phyloP scores from a whole-genome alignment of 2,888 invertebrate species.

The Neoscelio sp. region DNA sequence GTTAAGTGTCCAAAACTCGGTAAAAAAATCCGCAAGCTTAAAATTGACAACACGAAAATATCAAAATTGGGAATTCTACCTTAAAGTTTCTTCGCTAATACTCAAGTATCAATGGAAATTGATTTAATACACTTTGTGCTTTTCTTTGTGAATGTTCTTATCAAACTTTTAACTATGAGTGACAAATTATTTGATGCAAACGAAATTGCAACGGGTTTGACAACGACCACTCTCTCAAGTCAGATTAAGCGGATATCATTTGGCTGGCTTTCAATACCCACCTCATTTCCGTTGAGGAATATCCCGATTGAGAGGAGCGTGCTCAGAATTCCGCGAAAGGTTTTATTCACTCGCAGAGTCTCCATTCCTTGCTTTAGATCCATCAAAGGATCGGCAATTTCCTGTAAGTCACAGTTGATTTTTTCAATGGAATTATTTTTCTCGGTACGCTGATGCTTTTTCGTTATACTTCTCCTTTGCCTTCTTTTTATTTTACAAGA shows the following conservation, averaged over 20 bases:
- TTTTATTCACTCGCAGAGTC: conserved; percentile 94
- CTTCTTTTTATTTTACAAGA: conserved; percentile 25
- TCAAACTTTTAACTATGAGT: conserved; percentile 34
- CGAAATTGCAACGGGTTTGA: conserved; percentile 43
- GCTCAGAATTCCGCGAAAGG: conserved; percentile 97
- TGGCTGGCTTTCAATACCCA: conserved; percentile 79
- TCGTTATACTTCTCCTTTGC: neutral
- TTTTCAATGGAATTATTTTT: conserved; percentile 62
- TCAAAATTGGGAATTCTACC: conserved; percentile 6
- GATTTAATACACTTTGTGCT: conserved; percentile 13
- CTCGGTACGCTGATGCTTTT: conserved; percentile 24
- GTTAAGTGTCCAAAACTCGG: too few relatives aligned
- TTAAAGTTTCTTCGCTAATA: conserved; percentile 3
- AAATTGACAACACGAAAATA: conserved; percentile 14
- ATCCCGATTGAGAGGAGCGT: conserved; percentile 97
- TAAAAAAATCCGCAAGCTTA: conserved; percentile 7
- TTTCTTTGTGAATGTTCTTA: conserved; percentile 19
- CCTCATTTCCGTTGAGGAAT: conserved; percentile 95
- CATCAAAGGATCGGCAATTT: conserved; percentile 99
- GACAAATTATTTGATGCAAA: conserved; percentile 53
- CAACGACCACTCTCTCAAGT: conserved; percentile 50
- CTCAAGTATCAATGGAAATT: neutral
- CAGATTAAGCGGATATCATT: conserved; percentile 80
- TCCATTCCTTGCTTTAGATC: conserved; percentile 99
- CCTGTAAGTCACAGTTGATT: conserved; percentile 84